Evolutionary conservation across 2,888 invertebrate species (phyloP).

Genomic region (Rhamphomyia laevipes): DNA sequence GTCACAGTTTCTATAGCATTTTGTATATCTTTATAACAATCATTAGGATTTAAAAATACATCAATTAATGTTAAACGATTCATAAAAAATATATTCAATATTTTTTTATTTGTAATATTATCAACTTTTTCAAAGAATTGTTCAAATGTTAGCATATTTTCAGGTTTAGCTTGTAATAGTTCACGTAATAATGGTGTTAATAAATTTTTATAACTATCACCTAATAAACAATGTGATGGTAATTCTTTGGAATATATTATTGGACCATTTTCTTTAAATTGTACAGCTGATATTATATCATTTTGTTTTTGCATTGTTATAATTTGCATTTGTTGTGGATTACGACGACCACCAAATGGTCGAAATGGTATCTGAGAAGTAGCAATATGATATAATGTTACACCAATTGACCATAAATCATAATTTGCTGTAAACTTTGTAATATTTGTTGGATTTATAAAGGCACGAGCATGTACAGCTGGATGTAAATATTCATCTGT

Average conservation of each 20-base stretch:
- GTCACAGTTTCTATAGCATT: constrained; percentile 70
- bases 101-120: constrained; percentile 50
- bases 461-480: constrained; percentile 86
- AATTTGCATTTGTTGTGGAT: constrained; percentile 86
- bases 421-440: constrained; percentile 83
- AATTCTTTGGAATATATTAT: constrained; percentile 76
- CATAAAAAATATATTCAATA: constrained; percentile 68
- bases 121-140: constrained; percentile 74
- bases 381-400: constrained; percentile 83
- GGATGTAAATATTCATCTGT: constrained; percentile 91
- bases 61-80: constrained; percentile 61
- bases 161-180: constrained; percentile 69
- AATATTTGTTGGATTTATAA: constrained; percentile 59
- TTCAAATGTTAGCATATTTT: constrained; percentile 79
- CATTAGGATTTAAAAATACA: constrained; percentile 51
- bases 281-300: constrained; percentile 72
- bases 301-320: constrained; percentile 85
- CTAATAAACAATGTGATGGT: constrained; percentile 69
- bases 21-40: constrained; percentile 57
- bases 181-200: constrained; percentile 77
- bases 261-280: constrained; percentile 58
- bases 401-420: constrained; percentile 87
- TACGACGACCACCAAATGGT: constrained; percentile 78
- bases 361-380: constrained; percentile 85
- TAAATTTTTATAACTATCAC: constrained; percentile 62